phyloP scores from a whole-genome alignment of 1,140 invertebrate genomes.

The Anoplophora glabripennis region DNA sequence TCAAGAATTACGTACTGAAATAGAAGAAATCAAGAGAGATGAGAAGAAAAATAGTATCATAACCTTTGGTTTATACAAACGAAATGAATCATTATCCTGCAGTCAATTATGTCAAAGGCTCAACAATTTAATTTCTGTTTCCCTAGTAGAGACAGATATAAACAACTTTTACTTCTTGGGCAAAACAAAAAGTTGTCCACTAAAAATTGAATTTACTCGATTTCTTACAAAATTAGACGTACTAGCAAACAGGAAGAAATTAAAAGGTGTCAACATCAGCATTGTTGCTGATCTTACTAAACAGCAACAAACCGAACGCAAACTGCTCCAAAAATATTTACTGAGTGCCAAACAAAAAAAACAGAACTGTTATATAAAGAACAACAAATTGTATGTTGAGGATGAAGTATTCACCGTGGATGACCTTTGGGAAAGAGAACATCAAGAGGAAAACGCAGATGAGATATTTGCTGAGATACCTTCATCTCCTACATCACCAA shows the following conservation, averaged over 20 bases:
- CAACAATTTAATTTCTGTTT: background rate
- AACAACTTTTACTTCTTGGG: background rate
- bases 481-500: no score
- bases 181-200: background rate
- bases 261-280: background rate
- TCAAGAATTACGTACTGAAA: constrained; percentile 2
- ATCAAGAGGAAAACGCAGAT: no score
- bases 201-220: background rate
- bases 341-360: background rate
- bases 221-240: background rate
- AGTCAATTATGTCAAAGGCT: background rate
- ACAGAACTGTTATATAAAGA: background rate
- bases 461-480: no score
- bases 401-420: background rate
- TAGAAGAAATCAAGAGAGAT: constrained; percentile 11
- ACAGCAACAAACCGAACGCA: background rate
- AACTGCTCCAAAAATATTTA: background rate
- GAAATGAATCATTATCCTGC: background rate
- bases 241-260: background rate
- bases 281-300: background rate
- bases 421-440: background rate
- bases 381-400: background rate
- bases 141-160: background rate
- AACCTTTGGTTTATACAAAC: background rate
- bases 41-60: background rate